Conservation (phyloP, 2,888 invertebrate genomes). For the Archips crataeganus region DNA sequence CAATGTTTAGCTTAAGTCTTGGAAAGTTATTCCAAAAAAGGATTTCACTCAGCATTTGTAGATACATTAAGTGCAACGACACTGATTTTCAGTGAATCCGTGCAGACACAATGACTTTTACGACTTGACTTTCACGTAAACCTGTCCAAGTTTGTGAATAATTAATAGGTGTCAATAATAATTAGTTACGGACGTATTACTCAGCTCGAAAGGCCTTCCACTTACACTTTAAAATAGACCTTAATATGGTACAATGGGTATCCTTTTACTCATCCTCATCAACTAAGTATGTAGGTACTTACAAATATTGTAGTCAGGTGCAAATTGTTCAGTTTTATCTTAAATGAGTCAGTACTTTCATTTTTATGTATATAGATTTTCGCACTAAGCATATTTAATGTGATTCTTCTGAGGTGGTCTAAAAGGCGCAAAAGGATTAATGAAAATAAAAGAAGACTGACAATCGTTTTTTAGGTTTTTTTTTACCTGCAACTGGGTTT, state of each 20-base stretch:
- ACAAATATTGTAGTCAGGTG: too few relatives aligned
- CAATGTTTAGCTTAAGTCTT: too few relatives aligned
- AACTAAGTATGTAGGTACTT: too few relatives aligned
- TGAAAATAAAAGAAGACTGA: neutral
- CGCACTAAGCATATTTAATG: too few relatives aligned
- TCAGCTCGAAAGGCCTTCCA: slow-evolving; percentile 45
- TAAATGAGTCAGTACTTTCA: too few relatives aligned
- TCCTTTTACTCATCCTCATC: neutral
- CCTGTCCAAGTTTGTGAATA: neutral
- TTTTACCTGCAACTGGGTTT: neutral
- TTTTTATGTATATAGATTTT: too few relatives aligned
- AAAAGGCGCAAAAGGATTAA: neutral
- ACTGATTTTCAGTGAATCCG: too few relatives aligned
- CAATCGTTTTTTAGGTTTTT: neutral
- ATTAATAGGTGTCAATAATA: slow-evolving; percentile 11
- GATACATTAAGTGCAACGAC: too few relatives aligned
- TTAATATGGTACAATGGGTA: neutral
- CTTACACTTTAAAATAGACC: slow-evolving; percentile 42
- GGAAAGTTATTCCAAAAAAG: too few relatives aligned
- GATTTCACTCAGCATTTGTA: too few relatives aligned
- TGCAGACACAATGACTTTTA: too few relatives aligned
- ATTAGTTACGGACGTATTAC: slow-evolving; percentile 29
- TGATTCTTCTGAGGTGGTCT: neutral
- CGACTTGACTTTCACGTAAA: neutral
- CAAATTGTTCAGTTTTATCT: too few relatives aligned